These are phyloP conservation scores for Orussus abietinus DNA, from an alignment of 1,140 invertebrate genomes.

Conservation along the genomic window DNA sequence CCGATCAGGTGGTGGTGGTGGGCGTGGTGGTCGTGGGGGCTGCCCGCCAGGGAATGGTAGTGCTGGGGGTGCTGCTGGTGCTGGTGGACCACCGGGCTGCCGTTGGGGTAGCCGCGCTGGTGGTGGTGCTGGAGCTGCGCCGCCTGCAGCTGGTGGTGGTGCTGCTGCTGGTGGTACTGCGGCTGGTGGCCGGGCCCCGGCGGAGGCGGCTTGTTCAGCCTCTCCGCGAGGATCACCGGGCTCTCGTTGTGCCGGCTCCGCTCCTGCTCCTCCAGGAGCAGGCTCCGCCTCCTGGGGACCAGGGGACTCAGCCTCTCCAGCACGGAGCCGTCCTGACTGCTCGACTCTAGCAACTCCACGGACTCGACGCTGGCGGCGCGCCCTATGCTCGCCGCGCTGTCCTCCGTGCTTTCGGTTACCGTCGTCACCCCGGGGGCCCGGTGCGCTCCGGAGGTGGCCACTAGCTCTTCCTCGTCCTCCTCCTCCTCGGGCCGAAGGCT, in stretches of 20 bases:
- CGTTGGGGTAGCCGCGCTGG: constrained; percentile 24
- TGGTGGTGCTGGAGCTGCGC: constrained; percentile 25
- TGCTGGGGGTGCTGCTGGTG: constrained; percentile 15
- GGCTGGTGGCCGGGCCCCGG: constrained; percentile 24
- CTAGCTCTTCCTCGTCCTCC: constrained; percentile 16
- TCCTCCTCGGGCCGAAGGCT: no score
- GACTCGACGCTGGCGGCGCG: constrained; percentile 14
- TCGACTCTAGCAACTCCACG: constrained; percentile 35
- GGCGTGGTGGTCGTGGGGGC: constrained; percentile 16
- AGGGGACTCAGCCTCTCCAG: constrained; percentile 51
- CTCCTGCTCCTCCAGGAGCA: constrained; percentile 47
- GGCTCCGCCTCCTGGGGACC: constrained; percentile 34
- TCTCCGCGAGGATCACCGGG: constrained; percentile 47
- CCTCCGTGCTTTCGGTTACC: constrained; percentile 6
- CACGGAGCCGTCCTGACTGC: constrained; percentile 45
- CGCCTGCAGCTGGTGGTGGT: constrained; percentile 20
- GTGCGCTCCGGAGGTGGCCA: constrained; percentile 10
- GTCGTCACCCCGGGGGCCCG: not conserved
- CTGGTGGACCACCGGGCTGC: constrained; percentile 20
- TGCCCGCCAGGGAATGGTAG: constrained; percentile 23
- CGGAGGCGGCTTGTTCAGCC: constrained; percentile 43
- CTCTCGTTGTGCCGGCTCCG: constrained; percentile 50
- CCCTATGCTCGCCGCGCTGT: not conserved
- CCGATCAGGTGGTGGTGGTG: constrained; percentile 15
- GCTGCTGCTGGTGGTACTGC: constrained; percentile 18